These are phyloP conservation scores for Diglossa brunneiventris DNA, from an alignment of 2,113 vertebrate genomes.

Conservation along the genomic window DNA sequence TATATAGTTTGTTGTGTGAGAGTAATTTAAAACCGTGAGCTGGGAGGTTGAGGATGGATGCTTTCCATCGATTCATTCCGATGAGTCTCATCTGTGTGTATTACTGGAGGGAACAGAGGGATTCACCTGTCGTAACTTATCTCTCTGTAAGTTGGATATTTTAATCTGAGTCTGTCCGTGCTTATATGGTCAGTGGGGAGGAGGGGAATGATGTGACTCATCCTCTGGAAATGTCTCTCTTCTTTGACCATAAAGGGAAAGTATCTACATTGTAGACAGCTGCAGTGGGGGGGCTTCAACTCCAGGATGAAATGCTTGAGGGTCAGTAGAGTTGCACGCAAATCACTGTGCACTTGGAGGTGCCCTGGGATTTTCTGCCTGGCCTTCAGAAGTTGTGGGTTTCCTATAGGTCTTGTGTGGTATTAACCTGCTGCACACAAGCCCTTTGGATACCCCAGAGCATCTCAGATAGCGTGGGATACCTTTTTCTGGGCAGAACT, in stretches of 20 bases:
- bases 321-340: neutral
- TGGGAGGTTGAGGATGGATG: neutral
- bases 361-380: neutral
- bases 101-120: neutral
- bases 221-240: neutral
- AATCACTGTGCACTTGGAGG: neutral
- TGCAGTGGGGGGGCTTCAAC: neutral
- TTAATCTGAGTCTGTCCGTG: neutral
- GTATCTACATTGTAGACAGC: neutral
- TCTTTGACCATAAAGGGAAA: neutral
- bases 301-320: neutral
- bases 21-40: neutral
- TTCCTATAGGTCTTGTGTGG: neutral
- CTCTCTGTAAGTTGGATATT: neutral
- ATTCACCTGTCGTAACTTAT: slow-evolving; percentile 29
- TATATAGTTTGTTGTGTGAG: neutral
- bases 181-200: neutral
- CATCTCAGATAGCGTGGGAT: neutral
- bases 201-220: slow-evolving; percentile 2
- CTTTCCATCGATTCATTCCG: neutral
- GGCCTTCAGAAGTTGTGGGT: neutral
- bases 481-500: neutral
- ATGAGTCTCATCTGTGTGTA: neutral
- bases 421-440: neutral
- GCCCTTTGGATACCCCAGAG: neutral